Conservation (phyloP, 2,113 vertebrate genomes). For the Vulpes lagopus region DNA sequence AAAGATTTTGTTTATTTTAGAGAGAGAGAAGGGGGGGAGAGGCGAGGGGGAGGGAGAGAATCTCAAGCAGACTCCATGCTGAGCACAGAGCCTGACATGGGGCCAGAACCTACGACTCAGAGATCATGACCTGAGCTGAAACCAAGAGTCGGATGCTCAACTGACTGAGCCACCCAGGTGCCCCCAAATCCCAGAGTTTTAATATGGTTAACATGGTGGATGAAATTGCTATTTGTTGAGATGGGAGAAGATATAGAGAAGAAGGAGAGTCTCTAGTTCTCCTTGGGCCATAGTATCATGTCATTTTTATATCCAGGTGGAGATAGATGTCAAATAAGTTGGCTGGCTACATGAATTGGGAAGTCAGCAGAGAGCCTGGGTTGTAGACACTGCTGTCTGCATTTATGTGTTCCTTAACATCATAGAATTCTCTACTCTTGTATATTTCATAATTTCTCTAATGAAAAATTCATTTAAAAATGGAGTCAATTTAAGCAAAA, state of each 20-base stretch:
- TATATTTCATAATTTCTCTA: not conserved
- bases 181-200: not conserved
- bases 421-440: not conserved
- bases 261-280: not conserved
- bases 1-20: not conserved
- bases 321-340: not conserved
- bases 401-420: not conserved
- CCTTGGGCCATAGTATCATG: not conserved
- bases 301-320: not conserved
- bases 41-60: accelerated
- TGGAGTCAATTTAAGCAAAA: not conserved
- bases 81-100: not conserved
- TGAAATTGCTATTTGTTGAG: not conserved
- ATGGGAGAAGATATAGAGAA: not conserved
- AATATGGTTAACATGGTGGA: not conserved
- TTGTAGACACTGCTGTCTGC: not conserved
- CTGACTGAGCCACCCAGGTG: not conserved
- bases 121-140: not conserved
- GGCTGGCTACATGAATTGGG: not conserved
- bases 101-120: not conserved
- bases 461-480: not conserved
- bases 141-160: not conserved
- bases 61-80: not conserved
- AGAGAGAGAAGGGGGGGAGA: not conserved
- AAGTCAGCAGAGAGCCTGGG: not conserved